Evolutionary conservation across 1,140 invertebrate genomes (phyloP).

Genomic region (Leptinotarsa undecemlineata): DNA sequence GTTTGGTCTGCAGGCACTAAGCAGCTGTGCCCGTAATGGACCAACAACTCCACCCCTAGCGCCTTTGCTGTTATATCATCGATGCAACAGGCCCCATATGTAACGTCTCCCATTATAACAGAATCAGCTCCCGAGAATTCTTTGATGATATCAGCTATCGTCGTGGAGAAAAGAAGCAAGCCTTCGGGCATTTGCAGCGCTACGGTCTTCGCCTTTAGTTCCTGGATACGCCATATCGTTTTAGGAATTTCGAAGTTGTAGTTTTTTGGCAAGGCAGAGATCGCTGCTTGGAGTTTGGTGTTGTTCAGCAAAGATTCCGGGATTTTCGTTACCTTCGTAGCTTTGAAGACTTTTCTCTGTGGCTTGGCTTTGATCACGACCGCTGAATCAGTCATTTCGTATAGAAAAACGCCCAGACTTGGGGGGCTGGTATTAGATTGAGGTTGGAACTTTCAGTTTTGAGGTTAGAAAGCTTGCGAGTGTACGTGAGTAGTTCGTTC

Average conservation of each 20-base stretch:
- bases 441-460: background rate
- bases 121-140: conserved; percentile 90
- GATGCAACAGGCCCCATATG: conserved; percentile 99
- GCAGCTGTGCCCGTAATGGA: conserved; percentile 99
- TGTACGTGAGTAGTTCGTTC: conserved; percentile 36
- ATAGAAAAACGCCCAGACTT: background rate
- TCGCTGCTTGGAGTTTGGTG: conserved; percentile 73
- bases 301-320: conserved; percentile 84
- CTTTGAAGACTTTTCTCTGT: conserved; percentile 76
- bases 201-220: conserved; percentile 81
- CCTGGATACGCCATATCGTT: conserved; percentile 93
- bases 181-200: conserved; percentile 98
- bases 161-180: conserved; percentile 87
- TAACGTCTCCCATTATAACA: conserved; percentile 96
- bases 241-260: conserved; percentile 99
- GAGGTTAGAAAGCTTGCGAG: conserved; percentile 7
- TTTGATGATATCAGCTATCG: conserved; percentile 93
- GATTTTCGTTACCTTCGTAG: conserved; percentile 75
- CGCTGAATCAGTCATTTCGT: conserved; percentile 47
- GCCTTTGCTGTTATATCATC: conserved; percentile 95
- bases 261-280: conserved; percentile 81
- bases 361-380: conserved; percentile 77
- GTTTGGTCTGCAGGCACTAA: conserved; percentile 94
- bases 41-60: conserved; percentile 87
- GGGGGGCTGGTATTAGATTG: background rate